Conservation (phyloP, 2,797 vertebrate genomes). For the Limosa lapponica region DNA sequence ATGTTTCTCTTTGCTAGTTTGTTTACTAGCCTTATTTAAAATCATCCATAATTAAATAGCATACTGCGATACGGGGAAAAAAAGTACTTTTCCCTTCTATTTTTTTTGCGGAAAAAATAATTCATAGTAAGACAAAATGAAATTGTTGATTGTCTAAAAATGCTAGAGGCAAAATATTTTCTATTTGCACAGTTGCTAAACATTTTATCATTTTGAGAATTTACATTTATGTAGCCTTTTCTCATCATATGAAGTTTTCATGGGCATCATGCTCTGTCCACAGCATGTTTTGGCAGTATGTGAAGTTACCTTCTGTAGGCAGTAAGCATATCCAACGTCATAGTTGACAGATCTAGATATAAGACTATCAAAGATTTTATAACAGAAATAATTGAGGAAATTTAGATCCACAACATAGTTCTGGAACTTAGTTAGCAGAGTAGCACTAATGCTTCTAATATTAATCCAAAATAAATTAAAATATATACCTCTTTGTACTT, state of each 20-base stretch:
- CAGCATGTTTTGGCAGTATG: background rate
- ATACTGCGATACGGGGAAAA: background rate
- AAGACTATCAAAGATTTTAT: background rate
- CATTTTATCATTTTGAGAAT: background rate
- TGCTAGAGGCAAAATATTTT: background rate
- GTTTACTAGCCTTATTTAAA: background rate
- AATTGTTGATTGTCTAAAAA: background rate
- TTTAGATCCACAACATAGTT: background rate
- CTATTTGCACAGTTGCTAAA: background rate
- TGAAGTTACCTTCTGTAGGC: background rate
- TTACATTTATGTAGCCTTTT: background rate
- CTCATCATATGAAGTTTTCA: background rate
- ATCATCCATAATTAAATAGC: background rate
- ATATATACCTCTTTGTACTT: constrained; percentile 87
- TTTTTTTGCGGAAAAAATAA: background rate
- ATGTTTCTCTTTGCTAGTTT: background rate
- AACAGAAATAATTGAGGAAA: background rate
- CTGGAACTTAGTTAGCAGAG: background rate
- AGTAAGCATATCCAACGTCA: background rate
- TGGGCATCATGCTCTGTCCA: background rate
- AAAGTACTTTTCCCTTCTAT: background rate
- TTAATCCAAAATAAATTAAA: background rate
- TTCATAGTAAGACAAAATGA: background rate
- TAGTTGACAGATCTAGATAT: background rate
- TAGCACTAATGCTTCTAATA: background rate